phyloP scores from a whole-genome alignment of 2,888 invertebrate species.

The Cheiracanthium punctorium region DNA sequence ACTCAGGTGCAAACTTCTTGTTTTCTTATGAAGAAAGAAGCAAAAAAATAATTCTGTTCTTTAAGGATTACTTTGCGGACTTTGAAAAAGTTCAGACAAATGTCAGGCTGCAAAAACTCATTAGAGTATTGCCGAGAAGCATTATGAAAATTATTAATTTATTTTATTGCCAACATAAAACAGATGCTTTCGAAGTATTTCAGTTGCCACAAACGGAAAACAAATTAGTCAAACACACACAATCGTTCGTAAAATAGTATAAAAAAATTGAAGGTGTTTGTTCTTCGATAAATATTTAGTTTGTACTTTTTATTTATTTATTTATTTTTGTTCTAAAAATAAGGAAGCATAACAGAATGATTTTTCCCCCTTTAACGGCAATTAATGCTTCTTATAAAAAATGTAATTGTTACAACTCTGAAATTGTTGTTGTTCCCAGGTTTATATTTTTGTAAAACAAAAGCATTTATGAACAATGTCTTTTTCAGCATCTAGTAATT shows the following conservation, averaged over 20 bases:
- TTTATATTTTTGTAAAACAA: neutral
- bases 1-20: neutral
- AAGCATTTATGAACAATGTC: neutral
- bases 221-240: neutral
- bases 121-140: neutral
- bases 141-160: neutral
- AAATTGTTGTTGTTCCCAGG: neutral
- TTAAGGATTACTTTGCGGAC: neutral
- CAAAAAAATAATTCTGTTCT: too few relatives aligned
- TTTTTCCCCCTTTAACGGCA: neutral
- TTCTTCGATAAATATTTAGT: neutral
- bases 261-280: neutral
- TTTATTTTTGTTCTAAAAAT: neutral
- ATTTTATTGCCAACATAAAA: neutral
- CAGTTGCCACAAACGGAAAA: neutral
- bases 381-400: neutral
- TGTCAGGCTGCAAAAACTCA: neutral
- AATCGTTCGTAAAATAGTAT: neutral
- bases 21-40: too few relatives aligned
- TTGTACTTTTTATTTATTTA: neutral
- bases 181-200: conserved; percentile 3
- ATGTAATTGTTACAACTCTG: neutral
- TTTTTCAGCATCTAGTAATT: neutral
- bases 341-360: neutral
- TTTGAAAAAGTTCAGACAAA: neutral